Evolutionary conservation across 2,797 vertebrate genomes (phyloP), one percentile per base, ranked within the genome.

Genomic region (Zalophus californianus): DNA sequence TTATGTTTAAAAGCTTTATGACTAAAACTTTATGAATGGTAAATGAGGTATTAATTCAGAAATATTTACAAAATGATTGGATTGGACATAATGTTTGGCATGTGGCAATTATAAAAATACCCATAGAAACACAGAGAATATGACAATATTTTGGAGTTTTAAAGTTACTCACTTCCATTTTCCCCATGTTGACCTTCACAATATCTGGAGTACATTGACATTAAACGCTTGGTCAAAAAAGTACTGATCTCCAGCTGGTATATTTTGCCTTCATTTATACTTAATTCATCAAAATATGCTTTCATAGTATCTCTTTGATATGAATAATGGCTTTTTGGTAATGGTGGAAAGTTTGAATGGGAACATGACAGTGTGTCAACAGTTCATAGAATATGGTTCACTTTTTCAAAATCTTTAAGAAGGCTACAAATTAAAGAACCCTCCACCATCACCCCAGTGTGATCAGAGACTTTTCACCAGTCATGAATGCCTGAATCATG

Each of bases 401-500:
- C 83, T 66, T 68, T 78, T 72, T 96, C 56, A 72, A 80, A 82
- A 75, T 60, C 60, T 21, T 25, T 44, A 93, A 66, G 41, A 86
- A 86, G 10, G n/a, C 27, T 91, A 50, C 4, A 82, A 96, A 85
- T 18, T 41, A 96, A 86, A 91, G 44, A 58, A 52, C 5, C 8
- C 83, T 92, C 75, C 44, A 38, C 83, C 16, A 44, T 96, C 68
- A 75, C 8, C 41, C 14, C 35, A 29, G 14, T 9, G 80, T 91
- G 90, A 96, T 97, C 83, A 87, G 85, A 94, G 84, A 68, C 78
- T 96, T 96, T 92, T 96, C 56, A 62, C 60, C 21, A 64, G 88
- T 94, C 23, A 23, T 86, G 77, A 92, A 82, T 41, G 32, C 78
- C n/a, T 77, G 90, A 80, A 35, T 66, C 16, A 41, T 62, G 56